Conservation (phyloP, 2,113 vertebrate genomes). For the Myrmophylax atrothorax region DNA sequence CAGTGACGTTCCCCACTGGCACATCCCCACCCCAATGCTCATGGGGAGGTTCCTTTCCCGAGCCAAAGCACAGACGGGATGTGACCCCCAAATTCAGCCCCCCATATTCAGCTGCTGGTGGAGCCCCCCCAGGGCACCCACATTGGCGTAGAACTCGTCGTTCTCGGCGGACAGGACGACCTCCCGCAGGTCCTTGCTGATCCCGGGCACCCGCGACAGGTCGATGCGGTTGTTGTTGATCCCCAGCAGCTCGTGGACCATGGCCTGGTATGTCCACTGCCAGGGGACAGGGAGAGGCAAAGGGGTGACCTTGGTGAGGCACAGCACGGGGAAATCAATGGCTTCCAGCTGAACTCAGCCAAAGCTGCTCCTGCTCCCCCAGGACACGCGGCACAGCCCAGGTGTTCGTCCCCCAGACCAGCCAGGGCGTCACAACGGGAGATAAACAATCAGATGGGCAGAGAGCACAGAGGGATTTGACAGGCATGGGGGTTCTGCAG, state of each 20-base stretch:
- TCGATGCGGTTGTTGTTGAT: slow-evolving; percentile 98
- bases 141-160: slow-evolving; percentile 96
- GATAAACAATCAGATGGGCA: not conserved
- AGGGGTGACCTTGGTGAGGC: not conserved
- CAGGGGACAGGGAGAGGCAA: not conserved
- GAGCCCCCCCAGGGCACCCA: slow-evolving; percentile 53
- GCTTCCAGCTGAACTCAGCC: not conserved
- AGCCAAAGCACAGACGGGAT: not conserved
- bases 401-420: not conserved
- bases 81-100: not conserved
- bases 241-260: slow-evolving; percentile 94
- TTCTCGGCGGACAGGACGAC: slow-evolving; percentile 95
- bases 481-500: not conserved
- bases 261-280: slow-evolving; percentile 99
- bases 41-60: fast-evolving
- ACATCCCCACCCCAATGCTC: not conserved
- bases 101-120: fast-evolving
- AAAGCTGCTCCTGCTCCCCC: not conserved
- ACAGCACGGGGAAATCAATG: not conserved
- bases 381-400: fast-evolving
- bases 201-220: slow-evolving; percentile 90
- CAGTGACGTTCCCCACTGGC: fast-evolving
- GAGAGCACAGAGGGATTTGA: not conserved
- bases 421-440: fast-evolving
- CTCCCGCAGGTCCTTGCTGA: slow-evolving; percentile 91